Evolutionary conservation across 2,888 invertebrate species (phyloP).

Genomic region (Dysmachus trigonus): DNA sequence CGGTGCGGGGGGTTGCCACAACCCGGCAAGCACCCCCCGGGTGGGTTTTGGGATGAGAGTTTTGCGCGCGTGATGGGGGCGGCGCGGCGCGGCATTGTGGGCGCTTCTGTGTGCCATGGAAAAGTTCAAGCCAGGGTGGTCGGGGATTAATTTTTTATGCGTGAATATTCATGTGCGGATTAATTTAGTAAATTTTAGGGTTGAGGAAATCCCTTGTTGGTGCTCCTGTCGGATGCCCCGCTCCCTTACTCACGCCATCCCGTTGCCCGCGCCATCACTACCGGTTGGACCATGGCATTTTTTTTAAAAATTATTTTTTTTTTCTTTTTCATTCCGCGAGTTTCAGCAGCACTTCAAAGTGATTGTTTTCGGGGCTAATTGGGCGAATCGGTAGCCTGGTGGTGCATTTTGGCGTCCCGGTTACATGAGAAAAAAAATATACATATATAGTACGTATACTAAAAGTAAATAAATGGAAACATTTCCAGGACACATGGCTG

Average conservation of each 20-base stretch:
- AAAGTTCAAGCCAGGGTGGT: slow-evolving; percentile 24
- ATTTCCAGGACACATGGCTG: background rate
- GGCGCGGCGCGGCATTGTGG: background rate
- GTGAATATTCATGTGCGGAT: slow-evolving; percentile 49
- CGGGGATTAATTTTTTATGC: slow-evolving; percentile 48
- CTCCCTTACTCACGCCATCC: background rate
- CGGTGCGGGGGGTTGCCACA: background rate
- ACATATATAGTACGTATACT: background rate
- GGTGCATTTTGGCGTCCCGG: slow-evolving; percentile 12
- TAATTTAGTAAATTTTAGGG: slow-evolving; percentile 48
- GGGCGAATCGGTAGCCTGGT: slow-evolving; percentile 35
- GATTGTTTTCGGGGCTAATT: slow-evolving; percentile 40
- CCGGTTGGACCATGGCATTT: background rate
- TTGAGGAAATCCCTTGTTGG: slow-evolving; percentile 42
- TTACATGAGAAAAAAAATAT: background rate
- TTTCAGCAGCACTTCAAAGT: slow-evolving; percentile 45
- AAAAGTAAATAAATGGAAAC: slow-evolving; percentile 8
- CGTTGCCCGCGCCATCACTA: background rate
- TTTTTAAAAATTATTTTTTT: background rate
- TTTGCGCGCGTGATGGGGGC: background rate
- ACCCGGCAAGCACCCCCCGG: background rate
- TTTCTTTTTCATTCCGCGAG: background rate
- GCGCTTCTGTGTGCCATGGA: slow-evolving; percentile 5
- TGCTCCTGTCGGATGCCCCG: background rate
- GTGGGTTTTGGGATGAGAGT: background rate